phyloP scores from a whole-genome alignment of 2,113 vertebrate genomes.

The Phylloscopus trochilus region DNA sequence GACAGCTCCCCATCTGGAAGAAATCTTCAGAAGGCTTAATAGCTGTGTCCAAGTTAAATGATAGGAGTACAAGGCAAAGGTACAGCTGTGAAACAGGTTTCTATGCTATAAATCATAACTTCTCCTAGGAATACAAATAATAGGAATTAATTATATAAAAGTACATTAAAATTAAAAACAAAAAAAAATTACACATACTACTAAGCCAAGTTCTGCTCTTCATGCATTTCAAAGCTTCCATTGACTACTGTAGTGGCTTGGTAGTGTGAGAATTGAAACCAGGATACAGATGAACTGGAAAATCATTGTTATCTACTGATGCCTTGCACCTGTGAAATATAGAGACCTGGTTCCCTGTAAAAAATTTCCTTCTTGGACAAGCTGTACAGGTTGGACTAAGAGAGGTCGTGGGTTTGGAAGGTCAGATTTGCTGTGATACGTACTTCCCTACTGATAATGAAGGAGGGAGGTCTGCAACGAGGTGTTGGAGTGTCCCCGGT shows the following conservation, averaged over 20 bases:
- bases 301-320: background rate
- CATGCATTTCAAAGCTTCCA: background rate
- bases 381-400: background rate
- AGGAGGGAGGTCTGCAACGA: background rate
- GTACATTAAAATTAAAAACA: background rate
- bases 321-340: rapidly evolving
- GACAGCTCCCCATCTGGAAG: background rate
- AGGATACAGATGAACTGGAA: background rate
- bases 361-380: background rate
- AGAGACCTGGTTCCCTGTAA: background rate
- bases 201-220: background rate
- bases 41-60: background rate
- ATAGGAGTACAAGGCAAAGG: background rate
- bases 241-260: background rate
- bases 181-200: background rate
- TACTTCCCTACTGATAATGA: constrained; percentile 2
- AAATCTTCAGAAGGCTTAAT: background rate
- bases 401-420: background rate
- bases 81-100: background rate
- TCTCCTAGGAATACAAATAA: background rate
- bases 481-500: constrained; percentile 71
- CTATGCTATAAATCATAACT: background rate
- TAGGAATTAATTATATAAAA: background rate
- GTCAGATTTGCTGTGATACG: constrained; percentile 26
- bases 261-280: background rate